Base-by-base conservation (phyloP, 1,140 invertebrate genomes). In the Myzus persicae region DNA sequence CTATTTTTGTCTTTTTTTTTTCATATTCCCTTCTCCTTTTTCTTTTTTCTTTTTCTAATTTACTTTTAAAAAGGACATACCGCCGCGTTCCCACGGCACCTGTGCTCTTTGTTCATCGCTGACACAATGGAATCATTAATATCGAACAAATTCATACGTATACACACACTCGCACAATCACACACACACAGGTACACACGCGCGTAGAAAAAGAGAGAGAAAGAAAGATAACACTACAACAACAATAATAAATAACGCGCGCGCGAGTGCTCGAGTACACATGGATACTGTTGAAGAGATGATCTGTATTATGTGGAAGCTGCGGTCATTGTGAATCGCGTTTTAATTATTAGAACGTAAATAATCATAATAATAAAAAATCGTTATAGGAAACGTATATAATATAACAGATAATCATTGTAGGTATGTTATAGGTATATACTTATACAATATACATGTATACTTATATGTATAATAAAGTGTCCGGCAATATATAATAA, bases 81-180 rank as follows among this genome's bases (percentile, higher is more conserved):
- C 91, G 91, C 91, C 91, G 91, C 81, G 81, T 93, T 93, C 91
- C 76, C 91, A 93, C 91, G 91, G 91, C 91, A 93, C 91, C 91
- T 93, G 91, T 67, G 46, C 91, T 93, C 91, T 93, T 93, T 93
- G 91, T 93, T 93, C 91, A 54, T 93, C 46, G 81, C 91, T 93
- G 91, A 93, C 91, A 93, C 91, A 93, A 93, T 93, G 81, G 91
- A 93, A 93, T 93, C 91, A 93, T 93, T 93, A 93, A 93, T 93
- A 93, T 93, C 91, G 91, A 93, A 93, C 91, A 93, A 93, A 93
- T 93, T 93, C 91, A 93, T 93, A 93, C 90, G 90, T 38, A 82
- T n/a, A 54, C 48, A 54, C 48, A 38, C 88, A n/a, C 88, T 11
- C 89, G 14, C 51, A 31, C 89, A 38, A 36, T 26, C 9, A 90